Conservation (phyloP, 2,888 invertebrate species). For the Amphimallon solstitiale region DNA sequence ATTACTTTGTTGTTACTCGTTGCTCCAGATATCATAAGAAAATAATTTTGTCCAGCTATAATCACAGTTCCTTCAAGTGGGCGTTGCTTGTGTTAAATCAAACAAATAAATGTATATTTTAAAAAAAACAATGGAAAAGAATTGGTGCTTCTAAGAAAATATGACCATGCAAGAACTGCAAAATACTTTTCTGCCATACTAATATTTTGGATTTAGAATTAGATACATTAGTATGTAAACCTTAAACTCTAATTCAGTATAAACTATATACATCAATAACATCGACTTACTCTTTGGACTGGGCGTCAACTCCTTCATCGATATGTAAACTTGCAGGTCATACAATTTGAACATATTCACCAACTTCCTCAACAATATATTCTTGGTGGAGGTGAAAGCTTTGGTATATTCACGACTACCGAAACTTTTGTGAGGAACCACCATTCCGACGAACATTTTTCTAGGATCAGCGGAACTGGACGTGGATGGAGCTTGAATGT, state of each 20-base stretch:
- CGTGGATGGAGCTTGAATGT: conserved; percentile 47
- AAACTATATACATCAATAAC: neutral
- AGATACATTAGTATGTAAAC: neutral
- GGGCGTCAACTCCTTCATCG: conserved; percentile 78
- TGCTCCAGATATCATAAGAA: too few species aligned
- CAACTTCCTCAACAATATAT: conserved; percentile 73
- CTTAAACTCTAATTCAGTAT: neutral
- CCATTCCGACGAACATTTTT: conserved; percentile 73
- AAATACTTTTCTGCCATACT: too few species aligned
- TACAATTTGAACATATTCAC: conserved; percentile 73
- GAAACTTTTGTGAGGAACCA: conserved; percentile 81
- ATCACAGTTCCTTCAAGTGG: too few species aligned
- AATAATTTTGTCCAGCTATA: too few species aligned
- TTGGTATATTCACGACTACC: conserved; percentile 78
- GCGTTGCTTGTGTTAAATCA: too few species aligned
- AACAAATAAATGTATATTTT: too few species aligned
- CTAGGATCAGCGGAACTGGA: conserved; percentile 39
- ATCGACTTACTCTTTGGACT: conserved; percentile 74
- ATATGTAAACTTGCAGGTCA: conserved; percentile 75
- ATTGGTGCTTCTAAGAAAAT: too few species aligned
- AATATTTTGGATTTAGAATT: too few species aligned
- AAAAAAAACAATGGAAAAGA: too few species aligned
- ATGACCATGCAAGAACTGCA: too few species aligned
- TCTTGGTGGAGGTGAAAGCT: conserved; percentile 75
- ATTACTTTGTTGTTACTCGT: too few species aligned